phyloP scores from a whole-genome alignment of 2,888 invertebrate genomes.

The Oxystoma pomonae region DNA sequence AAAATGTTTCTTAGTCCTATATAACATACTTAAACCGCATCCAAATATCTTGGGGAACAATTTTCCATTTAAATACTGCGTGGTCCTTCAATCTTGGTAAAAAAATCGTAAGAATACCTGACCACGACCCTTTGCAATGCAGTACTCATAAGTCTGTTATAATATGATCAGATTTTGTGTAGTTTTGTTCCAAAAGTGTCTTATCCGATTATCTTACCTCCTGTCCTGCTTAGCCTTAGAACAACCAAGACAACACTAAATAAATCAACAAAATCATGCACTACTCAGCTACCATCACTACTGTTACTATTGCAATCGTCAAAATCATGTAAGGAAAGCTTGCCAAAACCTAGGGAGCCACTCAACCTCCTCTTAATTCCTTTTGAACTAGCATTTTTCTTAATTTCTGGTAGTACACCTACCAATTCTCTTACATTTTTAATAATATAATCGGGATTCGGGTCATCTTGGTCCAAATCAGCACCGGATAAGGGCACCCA shows the following conservation, averaged over 20 bases:
- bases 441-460: slow-evolving; percentile 62
- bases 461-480: slow-evolving; percentile 41
- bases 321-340: slow-evolving; percentile 38
- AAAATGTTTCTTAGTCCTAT: too few species aligned
- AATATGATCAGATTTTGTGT: too few species aligned
- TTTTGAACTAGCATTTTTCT: slow-evolving; percentile 16
- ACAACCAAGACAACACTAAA: background rate
- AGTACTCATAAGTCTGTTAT: too few species aligned
- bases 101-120: too few species aligned
- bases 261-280: background rate
- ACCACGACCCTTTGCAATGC: too few species aligned
- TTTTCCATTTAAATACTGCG: too few species aligned
- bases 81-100: too few species aligned
- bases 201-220: too few species aligned
- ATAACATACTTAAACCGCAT: too few species aligned
- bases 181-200: too few species aligned
- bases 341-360: slow-evolving; percentile 14
- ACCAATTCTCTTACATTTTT: slow-evolving; percentile 61
- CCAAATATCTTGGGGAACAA: too few species aligned
- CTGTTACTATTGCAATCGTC: slow-evolving; percentile 49
- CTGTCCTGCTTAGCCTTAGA: too few species aligned
- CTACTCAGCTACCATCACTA: slow-evolving; percentile 50
- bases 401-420: slow-evolving; percentile 53
- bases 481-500: slow-evolving; percentile 65
- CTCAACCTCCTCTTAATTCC: slow-evolving; percentile 10